A percentile compares a stretch with the other conserved stretches of the same genome.
Evolutionary conservation across 2,113 vertebrate species (phyloP).

Genomic region (Peromyscus californicus): DNA sequence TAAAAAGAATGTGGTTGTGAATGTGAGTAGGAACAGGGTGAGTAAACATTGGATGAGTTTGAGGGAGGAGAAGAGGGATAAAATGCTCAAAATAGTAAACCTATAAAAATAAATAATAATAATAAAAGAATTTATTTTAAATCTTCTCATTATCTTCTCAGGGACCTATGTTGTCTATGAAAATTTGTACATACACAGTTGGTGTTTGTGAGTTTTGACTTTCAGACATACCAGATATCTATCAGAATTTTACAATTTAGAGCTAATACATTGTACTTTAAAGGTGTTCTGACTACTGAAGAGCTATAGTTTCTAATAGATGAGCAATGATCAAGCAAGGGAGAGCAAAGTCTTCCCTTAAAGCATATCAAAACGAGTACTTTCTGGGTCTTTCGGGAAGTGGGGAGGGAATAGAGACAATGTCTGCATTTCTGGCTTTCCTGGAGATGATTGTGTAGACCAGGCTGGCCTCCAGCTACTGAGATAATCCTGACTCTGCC

Average conservation of each 20-base stretch:
- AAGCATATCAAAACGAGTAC: neutral
- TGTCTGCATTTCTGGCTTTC: neutral
- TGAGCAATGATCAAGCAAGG: neutral
- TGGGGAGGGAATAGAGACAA: neutral
- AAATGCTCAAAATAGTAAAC: neutral
- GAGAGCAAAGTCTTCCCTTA: neutral
- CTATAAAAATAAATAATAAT: neutral
- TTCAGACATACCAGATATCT: neutral
- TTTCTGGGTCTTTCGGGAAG: neutral
- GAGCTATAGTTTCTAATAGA: neutral
- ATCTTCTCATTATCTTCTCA: neutral
- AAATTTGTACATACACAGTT: neutral
- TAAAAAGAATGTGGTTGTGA: neutral
- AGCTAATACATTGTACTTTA: neutral
- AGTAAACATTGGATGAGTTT: neutral
- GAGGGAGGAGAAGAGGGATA: neutral
- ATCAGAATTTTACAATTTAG: neutral
- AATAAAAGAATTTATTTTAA: neutral
- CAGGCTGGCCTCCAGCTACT: neutral
- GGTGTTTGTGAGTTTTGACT: neutral
- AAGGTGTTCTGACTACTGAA: neutral
- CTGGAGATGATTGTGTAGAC: neutral
- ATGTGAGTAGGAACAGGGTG: neutral
- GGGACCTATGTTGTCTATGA: neutral
- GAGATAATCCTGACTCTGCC: neutral